Evolutionary conservation across 2,888 invertebrate species (phyloP), one percentile per base, ranked within the genome.

Genomic region (Latheticus oryzae): DNA sequence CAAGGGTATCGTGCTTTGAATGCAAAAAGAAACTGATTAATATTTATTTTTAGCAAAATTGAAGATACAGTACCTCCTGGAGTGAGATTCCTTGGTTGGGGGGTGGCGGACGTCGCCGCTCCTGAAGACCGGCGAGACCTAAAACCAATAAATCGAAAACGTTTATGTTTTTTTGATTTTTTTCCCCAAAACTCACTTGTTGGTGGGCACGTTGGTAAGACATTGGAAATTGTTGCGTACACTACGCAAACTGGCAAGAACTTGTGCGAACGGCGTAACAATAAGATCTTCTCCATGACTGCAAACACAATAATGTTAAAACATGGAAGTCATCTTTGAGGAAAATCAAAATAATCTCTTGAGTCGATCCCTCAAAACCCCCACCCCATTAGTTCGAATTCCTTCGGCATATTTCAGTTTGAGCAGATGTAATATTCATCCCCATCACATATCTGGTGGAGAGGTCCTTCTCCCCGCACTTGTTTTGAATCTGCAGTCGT

Each of bases 231-330:
- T 99, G 85, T 92, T 95, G 79, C 98, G 91, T 74, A 99, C 97
- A 82, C 95, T 97, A 78, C 97, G 91, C 79, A 99, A 87, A 82
- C 97, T 97, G 80, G 98, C 97, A 83, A 99, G 87, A 81, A 99
- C 95, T 87, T 99, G 99, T 81, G 99, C 99, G 85, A 99, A 99
- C 74, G 99, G 99, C 73, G 99, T 99, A 79, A 99, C 98, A 79
- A 99, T 99, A 83, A 98, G 88, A 84, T 98, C 98, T 85, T 99
- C 98, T 78, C 97, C 97, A 86, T 98, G 97, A 83, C 95, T 77
- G 75, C 33, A 78, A 78, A 60, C n/a, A n/a, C n/a, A n/a, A n/a
- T n/a, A n/a, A 28, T 12, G 5, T 9, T 28, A 12, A 28, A 15
- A 3, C 4, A 1, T 5, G 15, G 12, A 16, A 12, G n/a, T 12